Base-by-base conservation (phyloP, 2,888 invertebrate species). In the Dysmachus trigonus region DNA sequence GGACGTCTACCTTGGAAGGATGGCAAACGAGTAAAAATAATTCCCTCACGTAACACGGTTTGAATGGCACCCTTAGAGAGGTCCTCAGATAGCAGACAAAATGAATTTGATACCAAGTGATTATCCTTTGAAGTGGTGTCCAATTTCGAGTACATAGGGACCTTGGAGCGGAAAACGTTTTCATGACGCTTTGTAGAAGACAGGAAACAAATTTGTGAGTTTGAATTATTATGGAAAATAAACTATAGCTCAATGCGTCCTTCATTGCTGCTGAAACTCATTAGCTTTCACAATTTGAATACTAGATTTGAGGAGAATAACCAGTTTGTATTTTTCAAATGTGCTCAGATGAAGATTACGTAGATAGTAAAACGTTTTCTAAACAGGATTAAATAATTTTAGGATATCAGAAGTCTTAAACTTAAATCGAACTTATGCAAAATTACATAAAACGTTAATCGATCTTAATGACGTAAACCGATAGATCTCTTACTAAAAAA, bases 71-170 rank as follows among this genome's bases (percentile, higher is more conserved):
- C 84, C 73, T 72, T 72, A 41, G 30, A 71, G 38, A 73, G 47
- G 71, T 84, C 73, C 84, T 84, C 41, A 72, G 38, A 71, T 84
- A 18, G 35, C 47, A 84, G 84, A 84, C 71, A 41, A 38, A 38
- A 71, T 72, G 35, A 84, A 84, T 84, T 72, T 72, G 84, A 84
- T 84, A 84, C 72, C 84, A 84, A 73, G 84, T 84, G 71, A 84
- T 84, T 84, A 84, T 71, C 84, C 84, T 84, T 84, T 84, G 84
- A 84, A 72, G 84, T 84, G 73, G 73, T 84, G 30, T 84, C 84
- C 71, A 84, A 84, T 84, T 84, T 72, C 84, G 6, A 30, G 30
- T 8, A 6, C 18, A 41, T 8, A 38, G 31, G 83, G 62, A 30
- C 33, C 27, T 18, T 22, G 30, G 2, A 84, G 41, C 27, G 73